These are phyloP conservation scores for Eriocheir sinensis DNA, from an alignment of 1,140 invertebrate species.

Conservation along the genomic window DNA sequence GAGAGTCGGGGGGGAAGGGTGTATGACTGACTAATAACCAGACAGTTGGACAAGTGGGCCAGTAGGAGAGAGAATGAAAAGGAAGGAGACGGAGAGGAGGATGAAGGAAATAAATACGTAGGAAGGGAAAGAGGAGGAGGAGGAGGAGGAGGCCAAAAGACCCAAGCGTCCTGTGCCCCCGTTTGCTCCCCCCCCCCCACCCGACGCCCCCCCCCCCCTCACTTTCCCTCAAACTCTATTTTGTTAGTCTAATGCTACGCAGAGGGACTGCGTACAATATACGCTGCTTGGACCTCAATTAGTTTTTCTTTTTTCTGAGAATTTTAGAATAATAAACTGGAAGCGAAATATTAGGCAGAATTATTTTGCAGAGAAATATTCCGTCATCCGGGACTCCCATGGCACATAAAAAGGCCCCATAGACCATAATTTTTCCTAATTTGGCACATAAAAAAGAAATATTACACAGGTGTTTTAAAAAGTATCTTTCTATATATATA, in stretches of 20 bases:
- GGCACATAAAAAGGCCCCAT: neutral
- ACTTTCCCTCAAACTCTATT: neutral
- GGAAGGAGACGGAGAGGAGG: neutral
- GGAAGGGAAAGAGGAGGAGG: neutral
- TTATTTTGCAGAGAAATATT: neutral
- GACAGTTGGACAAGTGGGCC: neutral
- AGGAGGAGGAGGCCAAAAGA: neutral
- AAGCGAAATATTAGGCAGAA: neutral
- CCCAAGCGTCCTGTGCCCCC: neutral
- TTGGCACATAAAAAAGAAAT: neutral
- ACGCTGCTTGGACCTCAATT: neutral
- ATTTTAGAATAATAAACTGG: neutral
- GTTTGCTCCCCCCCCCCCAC: neutral
- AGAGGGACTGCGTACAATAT: neutral
- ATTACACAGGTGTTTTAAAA: conserved; percentile 26
- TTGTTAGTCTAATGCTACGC: neutral
- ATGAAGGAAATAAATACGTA: no score
- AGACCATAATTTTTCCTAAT: neutral
- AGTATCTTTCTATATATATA: conserved; percentile 9
- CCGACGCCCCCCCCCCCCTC: no score
- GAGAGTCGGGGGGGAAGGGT: neutral
- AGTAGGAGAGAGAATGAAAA: no score
- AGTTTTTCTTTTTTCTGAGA: neutral
- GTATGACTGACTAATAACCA: no score
- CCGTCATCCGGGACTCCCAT: neutral